Evolutionary conservation across 2,113 vertebrate genomes (phyloP).

Genomic region (Nothobranchius furzeri): DNA sequence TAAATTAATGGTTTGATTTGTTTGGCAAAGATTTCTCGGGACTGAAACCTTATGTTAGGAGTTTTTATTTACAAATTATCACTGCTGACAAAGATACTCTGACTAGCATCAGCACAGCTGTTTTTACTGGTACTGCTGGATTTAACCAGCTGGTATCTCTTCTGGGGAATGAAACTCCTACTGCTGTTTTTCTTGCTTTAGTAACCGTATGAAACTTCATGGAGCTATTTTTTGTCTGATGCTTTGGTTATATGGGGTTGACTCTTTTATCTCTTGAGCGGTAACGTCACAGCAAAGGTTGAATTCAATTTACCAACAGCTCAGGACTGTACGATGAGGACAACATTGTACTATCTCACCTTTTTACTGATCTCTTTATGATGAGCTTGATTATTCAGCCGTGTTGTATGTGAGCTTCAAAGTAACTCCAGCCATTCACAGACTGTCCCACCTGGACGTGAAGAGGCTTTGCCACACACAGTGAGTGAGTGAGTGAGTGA

Average conservation of each 20-base stretch:
- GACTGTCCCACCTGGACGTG: slow-evolving; percentile 93
- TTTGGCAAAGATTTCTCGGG: background rate
- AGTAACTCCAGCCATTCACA: slow-evolving; percentile 89
- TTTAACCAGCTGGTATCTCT: slow-evolving; percentile 8
- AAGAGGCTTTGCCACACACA: slow-evolving; percentile 72
- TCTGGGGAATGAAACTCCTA: slow-evolving; percentile 3
- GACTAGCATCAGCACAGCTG: slow-evolving; percentile 4
- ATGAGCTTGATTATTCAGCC: slow-evolving; percentile 62
- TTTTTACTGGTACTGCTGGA: slow-evolving; percentile 1
- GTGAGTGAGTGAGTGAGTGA: slow-evolving; percentile 62
- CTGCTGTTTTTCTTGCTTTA: slow-evolving; percentile 8
- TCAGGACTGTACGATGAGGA: slow-evolving; percentile 67
- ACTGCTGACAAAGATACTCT: background rate
- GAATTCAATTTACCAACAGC: slow-evolving; percentile 63
- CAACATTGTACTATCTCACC: slow-evolving; percentile 59
- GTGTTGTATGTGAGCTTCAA: slow-evolving; percentile 77
- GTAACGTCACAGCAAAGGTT: slow-evolving; percentile 98
- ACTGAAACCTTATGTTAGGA: slow-evolving; percentile 4
- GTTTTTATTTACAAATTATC: slow-evolving; percentile 7
- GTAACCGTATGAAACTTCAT: slow-evolving; percentile 36
- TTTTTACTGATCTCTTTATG: slow-evolving; percentile 56
- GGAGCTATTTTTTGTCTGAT: slow-evolving; percentile 45
- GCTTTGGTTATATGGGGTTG: slow-evolving; percentile 86
- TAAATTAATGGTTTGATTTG: background rate
- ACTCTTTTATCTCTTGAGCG: slow-evolving; percentile 99